Base-by-base conservation (phyloP, 2,888 invertebrate species). In the Hemithea aestivaria region DNA sequence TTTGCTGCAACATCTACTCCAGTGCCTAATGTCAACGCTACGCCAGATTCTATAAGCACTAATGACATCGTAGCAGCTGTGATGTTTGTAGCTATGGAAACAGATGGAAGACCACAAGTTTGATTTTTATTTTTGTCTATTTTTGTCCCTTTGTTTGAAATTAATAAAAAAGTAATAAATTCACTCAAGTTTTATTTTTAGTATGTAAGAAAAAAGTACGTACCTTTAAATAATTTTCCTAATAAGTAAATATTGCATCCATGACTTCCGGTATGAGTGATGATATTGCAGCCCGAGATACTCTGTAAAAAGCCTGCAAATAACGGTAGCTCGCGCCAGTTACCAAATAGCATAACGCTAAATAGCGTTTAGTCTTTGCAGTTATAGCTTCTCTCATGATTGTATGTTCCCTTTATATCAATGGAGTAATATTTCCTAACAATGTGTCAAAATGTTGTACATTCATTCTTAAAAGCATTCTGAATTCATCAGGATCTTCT, bases 401-500 rank as follows among this genome's bases (percentile, higher is more conserved):
- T 25, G 8, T 25, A 10, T 25, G 7, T 23, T 23, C 23, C 23
- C 23, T 23, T 23, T 23, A 7, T 29, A 23, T 23, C 23, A 23
- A 23, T 23, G 23, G 23, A 37, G 39, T 43, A 35, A 22, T 33
- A 24, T 38, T 38, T 44, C 40, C 38, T 24, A 44, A 6, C 35
- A 48, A 45, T 42, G 40, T 43, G 8, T 46, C 25, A 40, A 42
- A 45, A 48, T 37, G 36, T 45, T 48, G 26, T 36, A 48, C 42
- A 41, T 20, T 20, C 8, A 44, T 44, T 27, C 27, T 27, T 11
- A 40, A 24, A 43, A 47, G 47, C 24, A 25, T 25, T 37, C 29
- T 43, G 20, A 47, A 47, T 35, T 43, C 43, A 32, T 20, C 21
- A 32, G 40, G 47, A 38, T 44, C 43, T 47, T 47, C 43, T 41